phyloP scores from a whole-genome alignment of 35 echinoderm and acorn worm species.

The Chiridota heheva region DNA sequence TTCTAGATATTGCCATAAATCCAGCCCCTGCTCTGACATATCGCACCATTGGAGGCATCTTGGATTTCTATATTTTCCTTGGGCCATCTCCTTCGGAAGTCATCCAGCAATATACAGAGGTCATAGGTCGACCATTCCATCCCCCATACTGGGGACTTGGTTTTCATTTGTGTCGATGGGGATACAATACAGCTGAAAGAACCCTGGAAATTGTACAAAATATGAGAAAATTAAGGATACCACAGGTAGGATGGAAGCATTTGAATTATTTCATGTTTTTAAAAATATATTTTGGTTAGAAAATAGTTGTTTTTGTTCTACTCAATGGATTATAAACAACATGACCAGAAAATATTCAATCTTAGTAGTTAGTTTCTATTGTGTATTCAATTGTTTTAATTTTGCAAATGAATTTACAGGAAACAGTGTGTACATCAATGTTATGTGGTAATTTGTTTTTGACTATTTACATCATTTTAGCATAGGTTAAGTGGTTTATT shows the following conservation, averaged over 20 bases:
- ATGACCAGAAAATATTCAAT: not conserved
- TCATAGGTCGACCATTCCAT: conserved; percentile 74
- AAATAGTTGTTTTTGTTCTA: not conserved
- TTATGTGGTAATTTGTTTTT: too few relatives aligned
- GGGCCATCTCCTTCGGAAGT: conserved; percentile 64
- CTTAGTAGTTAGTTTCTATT: not conserved
- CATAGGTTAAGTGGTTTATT: too few relatives aligned
- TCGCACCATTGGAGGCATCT: conserved; percentile 78
- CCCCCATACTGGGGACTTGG: conserved; percentile 83
- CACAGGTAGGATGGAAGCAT: conserved; percentile 50
- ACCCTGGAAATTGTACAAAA: conserved; percentile 66
- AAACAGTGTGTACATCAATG: too few relatives aligned
- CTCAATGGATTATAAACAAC: not conserved
- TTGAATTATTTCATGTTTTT: not conserved
- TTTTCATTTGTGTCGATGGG: conserved; percentile 84
- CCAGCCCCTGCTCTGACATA: conserved; percentile 75
- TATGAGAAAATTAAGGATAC: conserved; percentile 61
- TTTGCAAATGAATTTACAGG: too few relatives aligned
- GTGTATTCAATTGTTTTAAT: too few relatives aligned
- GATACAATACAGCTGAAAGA: conserved; percentile 58
- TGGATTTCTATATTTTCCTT: conserved; percentile 88
- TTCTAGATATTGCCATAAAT: conserved; percentile 65
- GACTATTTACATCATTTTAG: too few relatives aligned
- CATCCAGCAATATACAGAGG: conserved; percentile 77
- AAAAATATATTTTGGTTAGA: not conserved